Evolutionary conservation across 2,888 invertebrate species (phyloP), one percentile per base, ranked within the genome.

Genomic region (Pardosa pseudoannulata): DNA sequence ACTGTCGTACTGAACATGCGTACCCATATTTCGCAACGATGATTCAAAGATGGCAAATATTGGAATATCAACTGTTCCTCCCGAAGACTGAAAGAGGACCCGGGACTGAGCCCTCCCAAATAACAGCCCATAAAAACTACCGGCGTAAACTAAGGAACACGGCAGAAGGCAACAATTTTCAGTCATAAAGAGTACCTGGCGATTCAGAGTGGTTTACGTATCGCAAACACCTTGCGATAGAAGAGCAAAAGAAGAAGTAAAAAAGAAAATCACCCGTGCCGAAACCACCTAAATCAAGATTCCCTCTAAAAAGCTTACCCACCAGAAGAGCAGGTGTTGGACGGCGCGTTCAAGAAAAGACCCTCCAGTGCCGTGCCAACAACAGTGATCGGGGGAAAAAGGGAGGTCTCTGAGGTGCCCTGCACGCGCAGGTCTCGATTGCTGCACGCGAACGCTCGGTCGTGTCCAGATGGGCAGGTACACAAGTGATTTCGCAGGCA

Each of bases 261-360:
- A 11, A 36, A 11, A 16, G 16, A 16, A 46, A 16, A 16, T 2
- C 16, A 16, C 16, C 56, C 56, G 56, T 56, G 56, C 56, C 19
- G 56, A 56, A 23, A 56, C 1, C 56, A 6, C 56, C 56, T 56
- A 56, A 56, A 56, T 56, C 56, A 56, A 56, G 56, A 56, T 23
- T 56, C 56, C 16, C 56, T 23, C 23, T 56, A 3, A 56, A 23
- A 56, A 56, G 56, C 56, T 11, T 56, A 56, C 56, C 56, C 56
- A 56, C n/a, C n/a, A n/a, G n/a, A 56, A 56, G 56, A 56, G 56
- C 56, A 56, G 56, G 56, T 56, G 56, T 56, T 56, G 56, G 56
- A 56, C 56, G 56, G 56, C 11, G 56, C 56, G n/a, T 56, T 56
- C n/a, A n/a, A 56, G 23, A 23, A 56, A 56, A 56, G 23, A 23